phyloP scores from a whole-genome alignment of 2,113 vertebrate genomes.

The Nestor notabilis region DNA sequence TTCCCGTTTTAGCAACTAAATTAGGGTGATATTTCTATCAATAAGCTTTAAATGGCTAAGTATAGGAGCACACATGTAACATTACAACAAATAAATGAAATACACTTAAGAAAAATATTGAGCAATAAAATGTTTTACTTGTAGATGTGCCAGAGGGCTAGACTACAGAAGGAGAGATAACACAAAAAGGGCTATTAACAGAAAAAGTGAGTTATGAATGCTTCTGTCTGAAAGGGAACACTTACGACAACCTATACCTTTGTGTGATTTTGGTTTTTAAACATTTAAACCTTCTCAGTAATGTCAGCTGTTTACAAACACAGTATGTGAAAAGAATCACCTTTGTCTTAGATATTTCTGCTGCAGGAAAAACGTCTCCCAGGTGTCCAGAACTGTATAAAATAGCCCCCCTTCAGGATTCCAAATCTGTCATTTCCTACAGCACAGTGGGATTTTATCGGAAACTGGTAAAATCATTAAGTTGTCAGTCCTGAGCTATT shows the following conservation, averaged over 20 bases:
- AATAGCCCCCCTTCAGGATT: constrained; percentile 74
- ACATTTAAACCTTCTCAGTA: background rate
- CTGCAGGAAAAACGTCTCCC: constrained; percentile 46
- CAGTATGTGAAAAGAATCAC: constrained; percentile 38
- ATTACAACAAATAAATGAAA: background rate
- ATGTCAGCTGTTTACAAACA: constrained; percentile 41
- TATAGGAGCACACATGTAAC: background rate
- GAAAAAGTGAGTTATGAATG: background rate
- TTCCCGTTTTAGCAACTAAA: background rate
- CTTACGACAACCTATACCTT: background rate
- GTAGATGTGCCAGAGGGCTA: background rate
- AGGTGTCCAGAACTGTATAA: constrained; percentile 74
- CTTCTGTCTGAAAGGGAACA: background rate
- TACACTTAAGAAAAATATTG: background rate
- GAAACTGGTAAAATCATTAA: constrained; percentile 89
- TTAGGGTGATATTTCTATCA: background rate
- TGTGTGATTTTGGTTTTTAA: background rate
- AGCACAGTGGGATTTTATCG: constrained; percentile 76
- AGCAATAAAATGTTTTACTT: constrained; percentile 10
- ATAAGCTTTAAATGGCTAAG: background rate
- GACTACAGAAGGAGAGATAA: background rate
- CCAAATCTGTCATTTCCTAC: constrained; percentile 80
- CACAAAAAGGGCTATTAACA: background rate
- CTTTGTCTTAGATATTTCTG: constrained; percentile 60
- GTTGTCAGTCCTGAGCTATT: constrained; percentile 81